Evolutionary conservation across 2,113 vertebrate genomes (phyloP).

Genomic region (Mustelus asterias): DNA sequence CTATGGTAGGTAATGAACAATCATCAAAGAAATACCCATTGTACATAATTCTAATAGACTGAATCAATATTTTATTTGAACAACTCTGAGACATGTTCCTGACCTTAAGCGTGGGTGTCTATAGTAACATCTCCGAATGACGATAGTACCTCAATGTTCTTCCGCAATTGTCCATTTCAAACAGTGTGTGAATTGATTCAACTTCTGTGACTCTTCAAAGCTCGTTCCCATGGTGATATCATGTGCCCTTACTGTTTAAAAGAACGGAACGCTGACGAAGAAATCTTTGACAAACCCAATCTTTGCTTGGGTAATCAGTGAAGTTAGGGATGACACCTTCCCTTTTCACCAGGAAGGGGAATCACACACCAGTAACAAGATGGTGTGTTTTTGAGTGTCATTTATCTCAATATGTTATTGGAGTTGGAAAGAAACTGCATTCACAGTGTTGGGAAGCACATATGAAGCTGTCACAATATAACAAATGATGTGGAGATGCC

Average conservation of each 20-base stretch:
- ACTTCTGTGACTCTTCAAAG: not conserved
- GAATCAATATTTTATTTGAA: not conserved
- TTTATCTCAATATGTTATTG: not conserved
- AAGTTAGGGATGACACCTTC: not conserved
- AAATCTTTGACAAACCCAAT: not conserved
- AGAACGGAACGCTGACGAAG: not conserved
- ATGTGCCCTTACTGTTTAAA: not conserved
- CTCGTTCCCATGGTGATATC: conserved; percentile 17
- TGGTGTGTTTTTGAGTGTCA: not conserved
- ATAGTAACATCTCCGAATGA: not conserved
- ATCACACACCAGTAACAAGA: not conserved
- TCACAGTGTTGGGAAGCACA: not conserved
- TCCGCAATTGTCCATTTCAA: not conserved
- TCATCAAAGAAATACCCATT: not conserved
- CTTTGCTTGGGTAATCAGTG: not conserved
- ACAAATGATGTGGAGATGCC: not conserved
- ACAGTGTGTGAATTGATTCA: not conserved
- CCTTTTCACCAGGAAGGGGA: not conserved
- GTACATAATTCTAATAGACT: not conserved
- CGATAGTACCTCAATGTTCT: not conserved
- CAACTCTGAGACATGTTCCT: not conserved
- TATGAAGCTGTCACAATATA: not conserved
- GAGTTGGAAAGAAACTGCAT: not conserved
- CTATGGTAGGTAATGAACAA: not conserved
- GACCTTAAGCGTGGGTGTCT: not conserved